phyloP scores from a whole-genome alignment of 2,888 invertebrate genomes.

The Noctua comes region DNA sequence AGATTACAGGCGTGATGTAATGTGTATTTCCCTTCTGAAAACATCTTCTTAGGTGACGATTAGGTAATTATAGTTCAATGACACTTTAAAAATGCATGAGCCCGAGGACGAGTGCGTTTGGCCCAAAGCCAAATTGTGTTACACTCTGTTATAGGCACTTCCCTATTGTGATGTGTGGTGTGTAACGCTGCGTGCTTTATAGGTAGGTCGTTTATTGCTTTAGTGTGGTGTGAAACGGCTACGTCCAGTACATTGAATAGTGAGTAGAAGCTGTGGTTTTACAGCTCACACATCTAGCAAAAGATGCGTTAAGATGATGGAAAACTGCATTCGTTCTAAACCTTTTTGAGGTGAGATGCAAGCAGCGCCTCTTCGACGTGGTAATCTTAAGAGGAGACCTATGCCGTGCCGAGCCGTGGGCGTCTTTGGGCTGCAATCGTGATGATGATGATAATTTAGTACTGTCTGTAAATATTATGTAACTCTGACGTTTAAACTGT shows the following conservation, averaged over 20 bases:
- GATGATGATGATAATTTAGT: no score
- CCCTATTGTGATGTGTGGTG: conserved; percentile 46
- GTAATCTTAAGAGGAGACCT: background rate
- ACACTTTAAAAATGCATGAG: conserved; percentile 63
- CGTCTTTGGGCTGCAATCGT: no score
- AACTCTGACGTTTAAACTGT: background rate
- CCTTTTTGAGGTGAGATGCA: background rate
- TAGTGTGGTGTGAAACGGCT: background rate
- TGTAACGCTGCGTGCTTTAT: conserved; percentile 28
- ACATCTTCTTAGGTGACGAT: conserved; percentile 50
- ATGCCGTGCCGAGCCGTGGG: background rate
- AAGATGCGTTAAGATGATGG: background rate
- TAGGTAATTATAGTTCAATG: conserved; percentile 71
- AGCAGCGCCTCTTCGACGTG: no score
- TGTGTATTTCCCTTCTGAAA: conserved; percentile 25
- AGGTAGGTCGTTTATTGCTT: background rate
- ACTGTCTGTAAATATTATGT: background rate
- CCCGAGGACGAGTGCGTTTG: conserved; percentile 61
- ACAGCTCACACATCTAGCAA: background rate
- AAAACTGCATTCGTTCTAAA: background rate
- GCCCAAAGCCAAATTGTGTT: conserved; percentile 60
- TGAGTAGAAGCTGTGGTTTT: background rate
- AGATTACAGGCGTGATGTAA: background rate
- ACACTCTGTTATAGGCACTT: conserved; percentile 51
- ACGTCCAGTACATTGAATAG: background rate